Conservation (phyloP, 2,113 vertebrate species). For the Heterochromis multidens region DNA sequence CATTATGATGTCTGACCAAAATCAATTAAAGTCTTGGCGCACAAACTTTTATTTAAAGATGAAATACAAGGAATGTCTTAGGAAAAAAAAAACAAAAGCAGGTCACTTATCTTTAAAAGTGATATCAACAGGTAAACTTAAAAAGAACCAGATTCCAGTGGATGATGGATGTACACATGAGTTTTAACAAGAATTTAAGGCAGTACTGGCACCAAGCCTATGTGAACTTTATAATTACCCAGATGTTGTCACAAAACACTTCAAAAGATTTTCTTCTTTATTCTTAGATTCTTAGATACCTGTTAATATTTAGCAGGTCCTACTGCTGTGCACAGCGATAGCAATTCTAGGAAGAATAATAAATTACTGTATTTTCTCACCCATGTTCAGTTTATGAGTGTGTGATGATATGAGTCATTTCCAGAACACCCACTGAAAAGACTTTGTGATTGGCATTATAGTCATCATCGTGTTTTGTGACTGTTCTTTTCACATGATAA, state of each 20-base stretch:
- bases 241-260: background rate
- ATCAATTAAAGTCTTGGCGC: background rate
- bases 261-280: background rate
- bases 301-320: background rate
- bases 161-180: background rate
- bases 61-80: background rate
- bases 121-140: background rate
- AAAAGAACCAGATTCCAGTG: background rate
- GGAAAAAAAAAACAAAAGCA: background rate
- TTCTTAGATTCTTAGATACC: background rate
- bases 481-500: background rate
- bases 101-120: background rate
- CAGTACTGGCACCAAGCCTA: background rate
- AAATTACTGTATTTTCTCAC: background rate
- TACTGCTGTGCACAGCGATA: background rate
- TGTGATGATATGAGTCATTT: slow-evolving; percentile 29
- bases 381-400: slow-evolving; percentile 7
- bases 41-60: background rate
- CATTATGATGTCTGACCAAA: background rate
- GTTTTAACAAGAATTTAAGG: background rate
- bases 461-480: slow-evolving; percentile 10
- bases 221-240: background rate
- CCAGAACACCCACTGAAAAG: background rate
- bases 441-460: background rate
- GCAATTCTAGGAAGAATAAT: background rate